Evolutionary conservation across 2,888 invertebrate species (phyloP), one percentile per base, ranked within the genome.

Genomic region (Glaucopsyche alexis): DNA sequence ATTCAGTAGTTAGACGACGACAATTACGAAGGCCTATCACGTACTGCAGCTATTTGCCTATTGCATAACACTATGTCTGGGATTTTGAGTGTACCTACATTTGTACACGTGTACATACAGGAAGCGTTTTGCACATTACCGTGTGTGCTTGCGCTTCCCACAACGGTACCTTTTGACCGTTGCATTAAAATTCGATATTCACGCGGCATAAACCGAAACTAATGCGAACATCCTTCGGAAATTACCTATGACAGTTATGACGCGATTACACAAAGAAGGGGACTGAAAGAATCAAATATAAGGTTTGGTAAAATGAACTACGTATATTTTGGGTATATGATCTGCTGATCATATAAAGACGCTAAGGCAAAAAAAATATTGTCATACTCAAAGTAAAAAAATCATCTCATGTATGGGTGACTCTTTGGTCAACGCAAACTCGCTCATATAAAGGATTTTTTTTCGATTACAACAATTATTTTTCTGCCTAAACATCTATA

Each of bases 91-190:
- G 55, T 19, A 55, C 55, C 19, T 19, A 55, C 55, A 55, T 55
- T 55, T 55, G 55, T 11, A 47, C 47, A 47, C 47, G 4, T 8
- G 47, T 13, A 29, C 60, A 60, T 69, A 71, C 71, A 38, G 83
- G 83, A 84, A 84, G 79, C 81, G 79, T 76, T 66, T 79, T 70
- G 81, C 79, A 84, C 83, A 81, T 83, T 77, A 80, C 77, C 74
- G 77, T 73, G 77, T 77, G 82, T 80, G 29, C 29, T 29, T 29
- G 29, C 80, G 73, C 67, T 76, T 76, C 76, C 75, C 75, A 76
- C 75, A 66, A 72, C 72, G 74, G 72, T 71, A 64, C 73, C 70
- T 40, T 72, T 52, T 69, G 69, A 69, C 47, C 47, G 69, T 69
- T 29, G 60, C 60, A 60, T 60, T 60, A 29, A 60, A 60, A 70